Conservation (phyloP, 2,797 vertebrate species). For the Melanotaenia maccullochi region DNA sequence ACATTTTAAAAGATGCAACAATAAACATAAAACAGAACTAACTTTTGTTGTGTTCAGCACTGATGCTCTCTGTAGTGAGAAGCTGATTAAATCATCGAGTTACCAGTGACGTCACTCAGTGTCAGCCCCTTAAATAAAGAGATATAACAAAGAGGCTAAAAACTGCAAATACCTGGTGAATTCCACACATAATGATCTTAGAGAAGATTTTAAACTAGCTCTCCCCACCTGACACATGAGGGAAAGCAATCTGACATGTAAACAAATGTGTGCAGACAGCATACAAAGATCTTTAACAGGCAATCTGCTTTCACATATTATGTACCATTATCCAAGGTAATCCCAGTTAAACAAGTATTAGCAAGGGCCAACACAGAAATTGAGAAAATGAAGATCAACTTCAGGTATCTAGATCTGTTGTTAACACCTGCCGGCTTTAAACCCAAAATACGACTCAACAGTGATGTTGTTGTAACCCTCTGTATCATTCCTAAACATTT, state of each 20-base stretch:
- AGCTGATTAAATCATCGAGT: not conserved
- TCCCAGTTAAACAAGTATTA: slow-evolving; percentile 50
- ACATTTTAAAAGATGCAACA: not conserved
- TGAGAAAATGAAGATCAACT: slow-evolving; percentile 31
- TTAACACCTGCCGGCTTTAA: not conserved
- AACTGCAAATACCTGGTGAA: not conserved
- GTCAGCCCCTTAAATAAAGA: not conserved
- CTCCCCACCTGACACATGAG: not conserved
- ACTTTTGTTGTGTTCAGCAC: not conserved
- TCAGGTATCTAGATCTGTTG: not conserved
- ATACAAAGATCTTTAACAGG: slow-evolving; percentile 25
- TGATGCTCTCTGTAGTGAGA: not conserved
- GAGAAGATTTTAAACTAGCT: not conserved
- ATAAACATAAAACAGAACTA: not conserved
- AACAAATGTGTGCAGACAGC: slow-evolving; percentile 2
- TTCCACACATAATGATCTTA: not conserved
- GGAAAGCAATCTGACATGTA: slow-evolving; percentile 24
- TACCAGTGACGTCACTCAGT: not conserved
- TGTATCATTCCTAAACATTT: not conserved
- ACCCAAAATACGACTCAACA: not conserved
- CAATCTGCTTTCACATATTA: slow-evolving; percentile 40
- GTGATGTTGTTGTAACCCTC: not conserved
- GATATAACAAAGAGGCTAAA: slow-evolving; percentile 5
- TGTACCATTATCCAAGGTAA: slow-evolving; percentile 42
- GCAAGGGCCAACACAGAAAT: slow-evolving; percentile 47